Base-by-base conservation (phyloP, 2,888 invertebrate species). In the Thyatira batis region DNA sequence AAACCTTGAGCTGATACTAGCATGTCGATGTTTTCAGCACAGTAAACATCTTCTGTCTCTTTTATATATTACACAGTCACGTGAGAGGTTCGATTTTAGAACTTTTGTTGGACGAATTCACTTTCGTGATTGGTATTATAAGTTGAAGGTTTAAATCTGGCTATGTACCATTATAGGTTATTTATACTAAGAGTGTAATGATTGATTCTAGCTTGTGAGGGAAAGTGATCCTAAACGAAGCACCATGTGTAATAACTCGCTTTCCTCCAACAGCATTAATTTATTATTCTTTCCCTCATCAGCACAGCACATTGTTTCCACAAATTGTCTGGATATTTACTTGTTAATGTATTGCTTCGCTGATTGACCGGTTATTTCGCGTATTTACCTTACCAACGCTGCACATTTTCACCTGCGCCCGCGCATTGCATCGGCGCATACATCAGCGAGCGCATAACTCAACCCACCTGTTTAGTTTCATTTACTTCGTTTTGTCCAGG, bases 341-440 rank as follows among this genome's bases (percentile, higher is more conserved):
- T 58, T 49, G 54, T 60, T 59, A 58, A 54, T 50, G 52, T 61
- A 55, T 59, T 52, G 48, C 10, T 28, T n/a, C 54, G 63, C 57
- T 73, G 71, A 73, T 69, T 71, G 71, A 65, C 57, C 53, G 66
- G 63, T 65, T 64, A 67, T 69, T 72, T 69, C 67, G 69, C 71
- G 63, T 66, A 63, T 66, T 74, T 69, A 68, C 66, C 55, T 62
- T 60, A 49, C 21, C 51, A 44, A 51, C 33, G 33, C 74, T 74
- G 71, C 70, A 66, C 67, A 71, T 71, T 67, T 71, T 70, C 73
- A 71, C 65, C 67, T 69, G 49, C 54, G 30, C 13, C 64, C 53
- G 67, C 71, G 68, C 63, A 65, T 39, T 39, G 39, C 39, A 39
- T 39, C 39, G 39, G 39, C 52, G 61, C 70, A 70, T 72, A 72